Percentiles rank a stretch among this genome's conserved stretches.
phyloP scores from a whole-genome alignment of 2,113 vertebrate species.

The Capreolus pygargus region DNA sequence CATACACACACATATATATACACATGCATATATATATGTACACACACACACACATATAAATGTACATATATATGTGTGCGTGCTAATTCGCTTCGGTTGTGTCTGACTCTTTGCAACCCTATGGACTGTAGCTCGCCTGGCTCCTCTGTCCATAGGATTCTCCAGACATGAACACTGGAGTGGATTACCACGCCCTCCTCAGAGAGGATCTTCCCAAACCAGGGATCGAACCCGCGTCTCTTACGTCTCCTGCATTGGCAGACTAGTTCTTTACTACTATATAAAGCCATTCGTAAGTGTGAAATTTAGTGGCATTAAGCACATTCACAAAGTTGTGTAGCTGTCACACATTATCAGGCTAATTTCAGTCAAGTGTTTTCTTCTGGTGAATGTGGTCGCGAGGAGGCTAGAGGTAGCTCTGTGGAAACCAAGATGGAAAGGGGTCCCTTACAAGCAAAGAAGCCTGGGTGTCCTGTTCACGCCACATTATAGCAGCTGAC shows the following conservation, averaged over 20 bases:
- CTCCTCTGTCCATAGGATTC: neutral
- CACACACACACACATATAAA: neutral
- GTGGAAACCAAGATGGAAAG: neutral
- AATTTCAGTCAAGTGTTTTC: neutral
- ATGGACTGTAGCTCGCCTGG: neutral
- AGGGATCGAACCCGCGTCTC: neutral
- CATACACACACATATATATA: accelerated
- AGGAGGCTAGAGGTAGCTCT: neutral
- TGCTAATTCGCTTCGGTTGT: neutral
- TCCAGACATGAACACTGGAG: neutral
- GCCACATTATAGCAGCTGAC: neutral
- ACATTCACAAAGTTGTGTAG: neutral
- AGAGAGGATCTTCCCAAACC: neutral
- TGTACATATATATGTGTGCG: accelerated
- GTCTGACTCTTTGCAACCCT: neutral
- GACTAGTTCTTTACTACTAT: neutral
- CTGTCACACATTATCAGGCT: neutral
- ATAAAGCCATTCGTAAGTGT: neutral
- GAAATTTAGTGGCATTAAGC: neutral
- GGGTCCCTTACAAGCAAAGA: neutral
- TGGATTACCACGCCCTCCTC: neutral
- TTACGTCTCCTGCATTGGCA: neutral
- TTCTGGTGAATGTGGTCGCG: neutral
- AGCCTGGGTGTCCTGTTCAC: neutral
- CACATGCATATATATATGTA: too few relatives aligned